Evolutionary conservation across 2,797 vertebrate genomes (phyloP).

Genomic region (Pristis pectinata): DNA sequence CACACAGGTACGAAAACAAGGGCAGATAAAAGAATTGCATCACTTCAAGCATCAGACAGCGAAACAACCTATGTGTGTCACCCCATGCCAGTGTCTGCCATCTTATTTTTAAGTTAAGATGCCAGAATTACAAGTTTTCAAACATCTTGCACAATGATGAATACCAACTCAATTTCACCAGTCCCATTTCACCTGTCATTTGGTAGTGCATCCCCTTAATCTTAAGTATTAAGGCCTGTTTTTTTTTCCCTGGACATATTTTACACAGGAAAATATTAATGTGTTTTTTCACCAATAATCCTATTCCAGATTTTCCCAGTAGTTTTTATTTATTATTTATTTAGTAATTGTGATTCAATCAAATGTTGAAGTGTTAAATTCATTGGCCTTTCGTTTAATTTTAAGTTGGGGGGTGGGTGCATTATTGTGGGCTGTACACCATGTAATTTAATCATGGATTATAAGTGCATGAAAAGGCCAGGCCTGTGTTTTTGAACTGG

Average conservation of each 20-base stretch:
- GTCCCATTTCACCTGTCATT: neutral
- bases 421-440: conserved; percentile 46
- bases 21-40: neutral
- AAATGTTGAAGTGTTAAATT: conserved; percentile 56
- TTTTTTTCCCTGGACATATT: neutral
- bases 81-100: neutral
- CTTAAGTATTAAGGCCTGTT: too few relatives aligned
- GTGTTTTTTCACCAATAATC: neutral
- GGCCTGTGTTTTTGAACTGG: neutral
- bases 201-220: neutral
- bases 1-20: neutral
- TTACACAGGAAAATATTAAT: neutral
- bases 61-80: neutral
- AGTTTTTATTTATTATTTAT: conserved; percentile 46
- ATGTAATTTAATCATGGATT: neutral
- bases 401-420: conserved; percentile 49
- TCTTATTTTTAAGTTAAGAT: neutral
- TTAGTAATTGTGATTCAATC: conserved; percentile 52
- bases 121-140: neutral
- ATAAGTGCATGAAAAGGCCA: neutral
- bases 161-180: neutral
- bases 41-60: neutral
- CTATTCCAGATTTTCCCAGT: conserved; percentile 47
- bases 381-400: conserved; percentile 51
- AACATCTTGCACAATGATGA: neutral